Base-by-base conservation (phyloP, 2,797 vertebrate species). In the Typhlichthys subterraneus region DNA sequence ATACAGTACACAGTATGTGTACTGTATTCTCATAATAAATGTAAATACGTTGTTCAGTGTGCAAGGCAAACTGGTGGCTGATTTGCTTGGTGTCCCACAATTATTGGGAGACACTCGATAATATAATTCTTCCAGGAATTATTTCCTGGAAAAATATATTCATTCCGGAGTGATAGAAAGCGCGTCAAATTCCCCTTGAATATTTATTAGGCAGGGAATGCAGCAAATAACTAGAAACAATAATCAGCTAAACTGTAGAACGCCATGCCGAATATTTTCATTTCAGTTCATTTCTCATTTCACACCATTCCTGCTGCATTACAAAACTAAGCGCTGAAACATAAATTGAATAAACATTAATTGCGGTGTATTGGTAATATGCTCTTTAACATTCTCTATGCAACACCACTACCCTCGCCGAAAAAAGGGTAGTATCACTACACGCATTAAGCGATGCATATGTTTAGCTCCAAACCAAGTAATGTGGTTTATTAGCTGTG, bases 11-110 rank as follows among this genome's bases (percentile, higher is more conserved):
- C 17, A 17, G 17, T 17, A 17, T 82, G 67, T 77, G 70, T 78
- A 29, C 23, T 29, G 23, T 29, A 29, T 29, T 29, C 23, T 29
- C 23, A 29, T 82, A 84, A 83, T 82, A 79, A 85, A 81, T 72
- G 77, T 59, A 67, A 85, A 63, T 66, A 82, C 84, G 77, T 52
- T 70, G 61, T 63, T 84, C 80, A 67, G 73, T 65, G 78, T 83
- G 72, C 73, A 62, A 65, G 57, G 61, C 60, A 59, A 57, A 38
- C 0, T 42, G 13, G 61, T 53, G 67, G 50, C 50, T 69, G 66
- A 70, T 75, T 77, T 53, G 49, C 65, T 80, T 67, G 12, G 69
- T 65, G 64, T 73, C 38, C 62, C 23, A 64, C 14, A 17, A 46
- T 70, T 70, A 49, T 57, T 29, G 2, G 29, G 19, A 75, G 33